Base-by-base conservation (phyloP, 2,113 vertebrate species). In the Hemibates koningsi region DNA sequence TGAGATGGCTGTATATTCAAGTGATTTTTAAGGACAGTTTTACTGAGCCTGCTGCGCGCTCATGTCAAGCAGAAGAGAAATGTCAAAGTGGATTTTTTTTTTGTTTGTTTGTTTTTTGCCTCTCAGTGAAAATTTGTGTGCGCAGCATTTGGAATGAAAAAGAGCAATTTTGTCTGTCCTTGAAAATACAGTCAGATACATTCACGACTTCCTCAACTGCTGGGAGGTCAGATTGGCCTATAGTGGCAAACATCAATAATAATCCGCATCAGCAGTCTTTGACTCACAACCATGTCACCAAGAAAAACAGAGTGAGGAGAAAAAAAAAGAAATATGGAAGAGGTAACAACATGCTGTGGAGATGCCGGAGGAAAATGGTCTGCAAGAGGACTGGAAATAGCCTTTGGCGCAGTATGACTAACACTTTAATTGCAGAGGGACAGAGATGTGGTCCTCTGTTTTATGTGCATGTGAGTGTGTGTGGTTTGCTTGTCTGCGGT, bases 391-490 rank as follows among this genome's bases (percentile, higher is more conserved):
- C 92, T 89, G 85, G 73, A 93, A 94, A 92, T 92, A 94, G 93
- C 91, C 82, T 86, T 87, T 92, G 92, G 93, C 21, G 87, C 89
- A 92, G 87, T 57, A 86, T 94, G 93, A 94, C 91, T 94, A 92
- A 93, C 86, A 90, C 85, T 92, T 87, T 94, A 91, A 94, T 92
- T 94, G 92, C 88, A 93, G 88, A 90, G 89, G 85, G 86, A 91
- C 91, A 86, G 87, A 81, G 80, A 92, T 91, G 90, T 91, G 87
- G 84, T 81, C 89, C 85, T 91, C 63, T 83, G 79, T 90, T 88
- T 82, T 88, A 83, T 83, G 80, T 84, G 73, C 24, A 4, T 17
- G 41, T 48, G 41, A 76, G 71, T 50, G 4, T 78, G 71, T 78
- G 71, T 32, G 43, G 24, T 80, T 52, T 86, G 81, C 81, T 48